These are phyloP conservation scores for Campopleginae sp. DNA, from an alignment of 2,888 invertebrate genomes.

Conservation along the genomic window DNA sequence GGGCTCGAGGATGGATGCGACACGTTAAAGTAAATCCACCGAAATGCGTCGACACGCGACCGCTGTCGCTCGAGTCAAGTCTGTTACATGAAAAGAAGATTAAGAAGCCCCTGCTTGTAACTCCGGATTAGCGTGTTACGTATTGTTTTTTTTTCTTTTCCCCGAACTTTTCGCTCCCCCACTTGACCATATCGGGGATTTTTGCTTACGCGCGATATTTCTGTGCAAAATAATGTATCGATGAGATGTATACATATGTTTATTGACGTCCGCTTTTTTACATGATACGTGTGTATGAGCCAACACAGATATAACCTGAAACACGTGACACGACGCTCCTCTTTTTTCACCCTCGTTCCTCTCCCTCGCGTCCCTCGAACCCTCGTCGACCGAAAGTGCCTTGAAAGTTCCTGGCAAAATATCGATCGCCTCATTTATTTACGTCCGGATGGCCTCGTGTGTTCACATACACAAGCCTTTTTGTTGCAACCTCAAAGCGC, in stretches of 20 bases:
- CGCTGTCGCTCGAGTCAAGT: slow-evolving; percentile 73
- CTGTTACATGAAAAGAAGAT: slow-evolving; percentile 81
- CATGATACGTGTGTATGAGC: slow-evolving; percentile 1
- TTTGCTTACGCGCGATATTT: slow-evolving; percentile 8
- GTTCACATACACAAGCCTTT: slow-evolving; percentile 54
- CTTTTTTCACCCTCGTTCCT: slow-evolving; percentile 50
- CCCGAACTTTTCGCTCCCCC: slow-evolving; percentile 15
- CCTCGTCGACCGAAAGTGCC: slow-evolving; percentile 67
- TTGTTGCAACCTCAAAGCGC: slow-evolving; percentile 54
- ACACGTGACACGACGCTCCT: slow-evolving; percentile 55
- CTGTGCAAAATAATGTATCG: slow-evolving; percentile 47
- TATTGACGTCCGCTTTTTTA: slow-evolving; percentile 13
- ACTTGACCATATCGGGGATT: not conserved
- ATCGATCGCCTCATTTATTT: slow-evolving; percentile 74
- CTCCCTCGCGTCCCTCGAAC: slow-evolving; percentile 47
- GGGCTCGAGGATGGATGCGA: slow-evolving; percentile 47
- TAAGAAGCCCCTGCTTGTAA: slow-evolving; percentile 78
- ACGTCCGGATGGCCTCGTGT: slow-evolving; percentile 67
- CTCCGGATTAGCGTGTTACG: slow-evolving; percentile 72
- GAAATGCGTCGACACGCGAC: slow-evolving; percentile 73
- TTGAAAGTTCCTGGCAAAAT: slow-evolving; percentile 74
- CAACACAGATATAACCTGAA: slow-evolving; percentile 35
- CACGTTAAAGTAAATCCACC: slow-evolving; percentile 65
- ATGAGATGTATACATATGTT: slow-evolving; percentile 50
- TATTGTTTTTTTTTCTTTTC: slow-evolving; percentile 61